Percentiles rank a stretch among this genome's conserved stretches.
These are phyloP conservation scores for Haplochromis burtoni DNA, from an alignment of 2,113 vertebrate species.

Conservation along the genomic window DNA sequence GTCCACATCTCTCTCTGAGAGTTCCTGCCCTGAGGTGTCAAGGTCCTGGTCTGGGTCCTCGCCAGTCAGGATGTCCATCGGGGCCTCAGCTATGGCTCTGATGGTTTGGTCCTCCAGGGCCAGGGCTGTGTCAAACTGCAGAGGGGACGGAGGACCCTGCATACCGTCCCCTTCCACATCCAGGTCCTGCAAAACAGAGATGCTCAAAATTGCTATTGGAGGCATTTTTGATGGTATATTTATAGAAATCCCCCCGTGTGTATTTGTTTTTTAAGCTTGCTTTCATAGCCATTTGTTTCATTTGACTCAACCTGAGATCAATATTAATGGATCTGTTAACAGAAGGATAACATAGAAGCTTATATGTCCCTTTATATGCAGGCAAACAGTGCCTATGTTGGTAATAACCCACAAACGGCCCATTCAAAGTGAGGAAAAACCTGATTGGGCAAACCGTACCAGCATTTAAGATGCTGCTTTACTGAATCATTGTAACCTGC, in stretches of 20 bases:
- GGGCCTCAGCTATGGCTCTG: constrained; percentile 77
- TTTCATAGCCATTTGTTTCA: not conserved
- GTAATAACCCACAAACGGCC: not conserved
- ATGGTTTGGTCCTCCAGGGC: constrained; percentile 81
- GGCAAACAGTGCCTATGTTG: not conserved
- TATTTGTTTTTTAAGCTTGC: not conserved
- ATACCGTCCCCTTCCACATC: constrained; percentile 91
- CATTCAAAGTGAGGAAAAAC: not conserved
- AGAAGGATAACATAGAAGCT: not conserved
- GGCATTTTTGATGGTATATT: not conserved
- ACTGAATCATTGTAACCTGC: not conserved
- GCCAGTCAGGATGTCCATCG: constrained; percentile 80
- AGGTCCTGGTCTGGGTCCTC: constrained; percentile 69
- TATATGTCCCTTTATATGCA: not conserved
- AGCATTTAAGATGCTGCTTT: not conserved
- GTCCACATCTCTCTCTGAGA: constrained; percentile 61
- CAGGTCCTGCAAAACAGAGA: constrained; percentile 75
- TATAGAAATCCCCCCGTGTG: accelerated
- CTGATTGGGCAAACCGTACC: accelerated
- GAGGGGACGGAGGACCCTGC: constrained; percentile 90
- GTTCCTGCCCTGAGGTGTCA: constrained; percentile 50
- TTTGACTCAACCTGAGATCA: not conserved
- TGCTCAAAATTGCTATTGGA: not conserved
- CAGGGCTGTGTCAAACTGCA: constrained; percentile 88
- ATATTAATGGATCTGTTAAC: not conserved